phyloP scores from a whole-genome alignment of 2,797 vertebrate species.

The Carduelis carduelis region DNA sequence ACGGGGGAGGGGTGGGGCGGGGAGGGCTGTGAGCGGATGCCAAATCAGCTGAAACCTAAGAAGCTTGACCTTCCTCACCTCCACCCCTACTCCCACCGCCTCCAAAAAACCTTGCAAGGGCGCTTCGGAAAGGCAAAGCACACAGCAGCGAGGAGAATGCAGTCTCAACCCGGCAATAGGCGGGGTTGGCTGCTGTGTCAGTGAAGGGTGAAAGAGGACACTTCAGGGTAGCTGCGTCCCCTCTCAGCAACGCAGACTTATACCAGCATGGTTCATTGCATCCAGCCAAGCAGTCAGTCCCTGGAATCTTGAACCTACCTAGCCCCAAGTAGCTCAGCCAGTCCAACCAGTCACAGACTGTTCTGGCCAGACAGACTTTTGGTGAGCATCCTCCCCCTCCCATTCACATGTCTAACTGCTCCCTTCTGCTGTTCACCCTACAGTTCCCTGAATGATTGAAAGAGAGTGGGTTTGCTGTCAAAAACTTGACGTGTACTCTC shows the following conservation, averaged over 20 bases:
- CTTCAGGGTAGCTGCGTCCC: not conserved
- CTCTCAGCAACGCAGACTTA: not conserved
- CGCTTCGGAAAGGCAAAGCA: not conserved
- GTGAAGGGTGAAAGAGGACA: not conserved
- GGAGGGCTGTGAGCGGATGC: not conserved
- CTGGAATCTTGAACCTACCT: not conserved
- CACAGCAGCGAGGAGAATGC: not conserved
- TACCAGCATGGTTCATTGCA: not conserved
- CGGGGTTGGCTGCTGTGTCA: not conserved
- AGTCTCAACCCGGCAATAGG: not conserved
- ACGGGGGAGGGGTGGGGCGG: not conserved
- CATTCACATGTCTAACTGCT: not conserved
- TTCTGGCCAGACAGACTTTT: not conserved
- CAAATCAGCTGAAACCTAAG: slow-evolving; percentile 68
- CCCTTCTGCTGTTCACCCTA: not conserved
- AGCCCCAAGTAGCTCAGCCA: slow-evolving; percentile 8
- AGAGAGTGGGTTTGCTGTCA: not conserved
- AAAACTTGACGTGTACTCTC: not conserved
- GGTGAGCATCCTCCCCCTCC: not conserved
- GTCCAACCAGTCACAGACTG: slow-evolving; percentile 23
- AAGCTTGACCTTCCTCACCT: slow-evolving; percentile 52
- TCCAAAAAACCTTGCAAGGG: slow-evolving; percentile 46
- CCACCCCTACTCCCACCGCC: slow-evolving; percentile 25
- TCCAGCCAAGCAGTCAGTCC: not conserved
- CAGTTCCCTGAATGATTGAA: not conserved